phyloP scores from a whole-genome alignment of 2,888 invertebrate genomes.

The Osmoderma eremita region DNA sequence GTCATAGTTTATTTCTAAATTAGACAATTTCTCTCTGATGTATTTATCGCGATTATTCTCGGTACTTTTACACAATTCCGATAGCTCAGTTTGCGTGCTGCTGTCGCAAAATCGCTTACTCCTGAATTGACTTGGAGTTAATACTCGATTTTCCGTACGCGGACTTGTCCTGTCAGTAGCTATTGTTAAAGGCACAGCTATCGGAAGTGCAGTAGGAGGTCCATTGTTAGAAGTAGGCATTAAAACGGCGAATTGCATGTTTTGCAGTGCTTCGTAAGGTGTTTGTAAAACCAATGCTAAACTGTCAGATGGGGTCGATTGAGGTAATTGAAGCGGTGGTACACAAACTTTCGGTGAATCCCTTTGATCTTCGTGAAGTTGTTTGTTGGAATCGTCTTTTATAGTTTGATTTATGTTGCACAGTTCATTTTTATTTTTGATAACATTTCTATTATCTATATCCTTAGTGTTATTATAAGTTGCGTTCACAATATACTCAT shows the following conservation, averaged over 20 bases:
- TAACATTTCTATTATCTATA: constrained; percentile 36
- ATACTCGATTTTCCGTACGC: constrained; percentile 65
- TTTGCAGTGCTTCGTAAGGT: constrained; percentile 63
- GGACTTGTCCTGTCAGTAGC: constrained; percentile 51
- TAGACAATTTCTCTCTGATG: constrained; percentile 60
- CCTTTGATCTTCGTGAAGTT: constrained; percentile 3
- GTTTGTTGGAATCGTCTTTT: neutral
- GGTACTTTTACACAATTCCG: constrained; percentile 45
- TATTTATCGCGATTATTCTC: constrained; percentile 56
- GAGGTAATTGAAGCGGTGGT: constrained; percentile 40
- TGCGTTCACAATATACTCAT: constrained; percentile 47
- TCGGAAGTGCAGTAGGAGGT: constrained; percentile 55
- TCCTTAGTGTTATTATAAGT: constrained; percentile 33
- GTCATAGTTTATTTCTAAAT: constrained; percentile 66
- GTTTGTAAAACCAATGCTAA: constrained; percentile 62
- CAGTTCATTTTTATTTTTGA: constrained; percentile 42
- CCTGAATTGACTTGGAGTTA: constrained; percentile 70
- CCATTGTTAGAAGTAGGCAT: constrained; percentile 63
- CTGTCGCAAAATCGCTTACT: constrained; percentile 68
- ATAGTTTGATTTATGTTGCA: constrained; percentile 13
- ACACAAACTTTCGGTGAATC: constrained; percentile 17
- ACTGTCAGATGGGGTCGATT: constrained; percentile 53
- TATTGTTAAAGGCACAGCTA: constrained; percentile 55
- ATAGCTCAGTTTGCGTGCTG: constrained; percentile 74
- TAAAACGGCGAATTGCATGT: constrained; percentile 71